Base-by-base conservation (phyloP, 2,888 invertebrate genomes). In the Lamellibrachia columna region DNA sequence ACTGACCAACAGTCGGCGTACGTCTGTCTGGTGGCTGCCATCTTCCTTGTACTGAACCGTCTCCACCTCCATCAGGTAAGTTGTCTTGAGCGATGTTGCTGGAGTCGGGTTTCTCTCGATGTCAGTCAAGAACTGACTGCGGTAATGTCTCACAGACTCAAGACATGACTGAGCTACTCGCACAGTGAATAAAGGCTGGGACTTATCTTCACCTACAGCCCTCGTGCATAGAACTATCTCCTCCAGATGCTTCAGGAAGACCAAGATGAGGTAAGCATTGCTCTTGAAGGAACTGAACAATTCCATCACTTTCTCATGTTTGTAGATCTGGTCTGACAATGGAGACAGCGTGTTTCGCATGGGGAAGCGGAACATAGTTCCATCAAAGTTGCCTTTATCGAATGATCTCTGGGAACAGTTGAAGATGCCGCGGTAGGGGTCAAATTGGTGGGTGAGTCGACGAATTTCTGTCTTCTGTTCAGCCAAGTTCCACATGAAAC, bases 351-450 rank as follows among this genome's bases (percentile, higher is more conserved):
- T 91, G n/a, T n/a, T n/a, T n/a, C n/a, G n/a, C n/a, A n/a, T n/a
- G n/a, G n/a, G n/a, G n/a, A n/a, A n/a, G n/a, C 96, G 94, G 93
- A 96, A 96, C 90, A 96, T 52, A 8, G 96, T 96, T 53, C 96
- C 96, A 15, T 93, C 75, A 93, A 94, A 95, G 92, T 93, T 93
- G 7, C 95, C 95, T 7, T 92, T 92, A 1, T 93, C 91, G 8
- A 95, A 93, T 1, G 93, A 92, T 40, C 93, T 75, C 28, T 90
- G 90, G 7, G 28, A 92, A 90, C 94, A 92, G 92, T 94, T 95
- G 93, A 95, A 95, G 7, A 94, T 92, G 1, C 94, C 94, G 28
- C 93, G 92, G 91, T 95, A 94, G n/a, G n/a, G n/a, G n/a, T n/a
- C n/a, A n/a, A n/a, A n/a, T n/a, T 40, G 40, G 40, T 40, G 40